Evolutionary conservation across 2,113 vertebrate genomes (phyloP), one percentile per base, ranked within the genome.

Genomic region (Manacus vitellinus): DNA sequence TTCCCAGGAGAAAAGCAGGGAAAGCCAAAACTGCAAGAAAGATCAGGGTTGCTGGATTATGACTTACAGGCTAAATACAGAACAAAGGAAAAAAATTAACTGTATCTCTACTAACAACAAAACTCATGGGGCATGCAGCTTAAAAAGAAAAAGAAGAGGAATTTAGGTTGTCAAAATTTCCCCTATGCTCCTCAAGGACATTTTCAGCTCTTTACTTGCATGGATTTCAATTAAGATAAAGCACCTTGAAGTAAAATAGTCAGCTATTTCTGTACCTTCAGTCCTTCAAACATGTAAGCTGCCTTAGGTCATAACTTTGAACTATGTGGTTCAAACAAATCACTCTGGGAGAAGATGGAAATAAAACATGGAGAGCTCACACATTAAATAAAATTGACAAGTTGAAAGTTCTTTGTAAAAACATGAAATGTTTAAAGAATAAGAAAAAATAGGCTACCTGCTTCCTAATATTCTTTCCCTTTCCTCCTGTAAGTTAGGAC

Each of bases 1-100:
- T 99, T 39, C 99, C 99, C 94, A 99, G 98, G 22, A 99, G 98
- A 96, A 99, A 99, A 0, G 99, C 98, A 37, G 99, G 99, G 94
- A 99, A 99, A 52, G 99, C 99, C 96, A 99, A 94, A 97, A 99
- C 99, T 99, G 94, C 47, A 74, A 91, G 68, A 76, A 78, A 83
- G 27, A 95, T 35, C 7, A 17, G 14, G 14, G 49, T 77, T 86
- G 43, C 31, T 68, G 61, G 12, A 63, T 85, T 81, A 54, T 23
- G 28, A 58, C 8, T 66, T 75, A 39, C 19, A 41, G 30, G 56
- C 41, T 44, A 47, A 84, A 88, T 31, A 83, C 8, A 93, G 35
- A 82, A 67, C 9, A 30, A 88, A 65, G 21, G 17, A 44, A 74
- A 59, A 74, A 52, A 74, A n/a, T 13, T 11, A 78, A 11, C 46